Evolutionary conservation across 2,888 invertebrate species (phyloP).

Genomic region (Hydroisotoma schaefferi): DNA sequence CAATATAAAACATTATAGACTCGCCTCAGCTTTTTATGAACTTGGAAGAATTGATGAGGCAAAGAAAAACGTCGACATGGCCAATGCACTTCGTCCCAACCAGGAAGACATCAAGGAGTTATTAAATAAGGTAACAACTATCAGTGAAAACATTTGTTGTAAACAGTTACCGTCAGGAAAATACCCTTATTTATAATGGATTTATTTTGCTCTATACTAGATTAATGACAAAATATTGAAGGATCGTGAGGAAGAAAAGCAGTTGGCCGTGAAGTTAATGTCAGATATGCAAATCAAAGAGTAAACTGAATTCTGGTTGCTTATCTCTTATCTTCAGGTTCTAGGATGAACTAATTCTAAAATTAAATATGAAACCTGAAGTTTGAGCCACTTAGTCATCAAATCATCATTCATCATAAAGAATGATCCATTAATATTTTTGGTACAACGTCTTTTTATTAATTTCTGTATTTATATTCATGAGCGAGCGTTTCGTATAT

Average conservation of each 20-base stretch:
- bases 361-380: too few species aligned
- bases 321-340: slow-evolving; percentile 6
- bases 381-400: too few species aligned
- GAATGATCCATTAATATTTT: too few species aligned
- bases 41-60: slow-evolving; percentile 25
- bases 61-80: slow-evolving; percentile 8
- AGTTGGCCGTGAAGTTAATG: too few species aligned
- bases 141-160: background rate
- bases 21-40: slow-evolving; percentile 15
- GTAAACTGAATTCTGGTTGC: background rate
- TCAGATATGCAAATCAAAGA: too few species aligned
- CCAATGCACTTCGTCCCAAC: slow-evolving; percentile 4
- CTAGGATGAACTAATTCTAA: too few species aligned
- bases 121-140: slow-evolving; percentile 4
- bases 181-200: background rate
- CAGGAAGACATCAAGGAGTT: slow-evolving; percentile 16
- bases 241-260: background rate
- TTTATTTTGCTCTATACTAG: slow-evolving; percentile 2
- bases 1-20: background rate
- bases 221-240: slow-evolving; percentile 6
- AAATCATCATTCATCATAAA: too few species aligned
- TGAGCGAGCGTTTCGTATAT: too few species aligned
- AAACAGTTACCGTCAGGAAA: background rate
- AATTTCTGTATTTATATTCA: too few species aligned
- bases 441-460: too few species aligned